A percentile compares a stretch with the other conserved stretches of the same genome.
phyloP scores from a whole-genome alignment of 2,113 vertebrate species.

The Emydocephalus ijimae region DNA sequence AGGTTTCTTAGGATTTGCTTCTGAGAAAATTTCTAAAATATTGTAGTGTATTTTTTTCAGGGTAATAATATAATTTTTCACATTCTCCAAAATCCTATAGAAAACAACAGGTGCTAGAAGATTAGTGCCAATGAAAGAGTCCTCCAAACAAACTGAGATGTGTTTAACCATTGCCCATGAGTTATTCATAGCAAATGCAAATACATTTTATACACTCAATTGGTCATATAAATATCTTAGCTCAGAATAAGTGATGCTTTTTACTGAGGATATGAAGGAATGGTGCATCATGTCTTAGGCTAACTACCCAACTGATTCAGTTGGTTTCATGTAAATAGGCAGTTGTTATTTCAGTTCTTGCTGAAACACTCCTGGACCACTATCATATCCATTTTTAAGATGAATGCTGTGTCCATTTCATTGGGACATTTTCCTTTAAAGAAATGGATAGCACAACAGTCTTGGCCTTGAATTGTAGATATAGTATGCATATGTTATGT shows the following conservation, averaged over 20 bases:
- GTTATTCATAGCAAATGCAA: background rate
- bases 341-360: background rate
- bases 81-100: background rate
- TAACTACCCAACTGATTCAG: background rate
- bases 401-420: slow-evolving; percentile 2
- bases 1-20: background rate
- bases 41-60: background rate
- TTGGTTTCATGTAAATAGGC: background rate
- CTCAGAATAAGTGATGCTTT: background rate
- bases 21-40: background rate
- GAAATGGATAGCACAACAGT: background rate
- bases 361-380: background rate
- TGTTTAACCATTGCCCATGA: background rate
- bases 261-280: slow-evolving; percentile 6
- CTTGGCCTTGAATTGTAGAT: background rate
- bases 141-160: background rate
- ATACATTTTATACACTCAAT: background rate
- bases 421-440: background rate
- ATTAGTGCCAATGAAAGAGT: background rate
- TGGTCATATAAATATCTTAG: background rate
- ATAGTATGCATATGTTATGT: background rate
- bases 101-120: background rate
- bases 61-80: background rate
- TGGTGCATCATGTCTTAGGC: background rate
- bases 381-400: background rate